Base-by-base conservation (phyloP, 2,797 vertebrate genomes). In the Etheostoma nigrum region DNA sequence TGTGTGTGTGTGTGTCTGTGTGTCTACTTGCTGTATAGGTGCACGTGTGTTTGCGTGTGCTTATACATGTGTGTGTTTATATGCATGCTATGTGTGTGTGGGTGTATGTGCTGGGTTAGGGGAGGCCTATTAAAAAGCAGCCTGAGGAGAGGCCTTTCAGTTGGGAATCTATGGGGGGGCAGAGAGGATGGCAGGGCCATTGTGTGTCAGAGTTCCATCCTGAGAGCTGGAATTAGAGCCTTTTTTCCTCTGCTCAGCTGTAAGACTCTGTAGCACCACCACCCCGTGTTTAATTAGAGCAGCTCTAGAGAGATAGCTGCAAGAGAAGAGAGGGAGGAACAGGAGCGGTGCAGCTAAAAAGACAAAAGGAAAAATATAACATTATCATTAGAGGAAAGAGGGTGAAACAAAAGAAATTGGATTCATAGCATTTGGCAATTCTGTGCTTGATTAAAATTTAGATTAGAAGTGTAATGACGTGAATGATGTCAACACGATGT, bases 171-270 rank as follows among this genome's bases (percentile, higher is more conserved):
- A 86, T 86, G 67, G 87, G 88, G 89, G 90, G 88, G 88, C 77
- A 81, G 74, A 87, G 83, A 27, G 81, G 88, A 92, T 94, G 88
- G 7, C 92, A 89, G 91, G 85, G 90, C 84, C 85, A 94, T 93
- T 94, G 91, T 95, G 93, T 91, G 88, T 89, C 93, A 93, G 86
- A 91, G 88, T 61, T 93, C 88, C 89, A 87, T 84, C 91, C 93
- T 84, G 85, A 87, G 90, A 93, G 92, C 88, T 94, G 92, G 94
- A 95, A 96, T 96, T 95, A 96, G 93, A 93, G 85, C 86, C 86
- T 90, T 93, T 96, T 95, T 94, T 94, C 88, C 93, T 95, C 94
- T 88, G 74, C 89, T 89, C 92, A 83, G 90, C 89, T 92, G 89
- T 91, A 90, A 92, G 89, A 91, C 79, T 90, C 92, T 92, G 91